Percentiles rank a stretch among this genome's conserved stretches.
Evolutionary conservation across 2,888 invertebrate species (phyloP).

Genomic region (Cryptops parisi): DNA sequence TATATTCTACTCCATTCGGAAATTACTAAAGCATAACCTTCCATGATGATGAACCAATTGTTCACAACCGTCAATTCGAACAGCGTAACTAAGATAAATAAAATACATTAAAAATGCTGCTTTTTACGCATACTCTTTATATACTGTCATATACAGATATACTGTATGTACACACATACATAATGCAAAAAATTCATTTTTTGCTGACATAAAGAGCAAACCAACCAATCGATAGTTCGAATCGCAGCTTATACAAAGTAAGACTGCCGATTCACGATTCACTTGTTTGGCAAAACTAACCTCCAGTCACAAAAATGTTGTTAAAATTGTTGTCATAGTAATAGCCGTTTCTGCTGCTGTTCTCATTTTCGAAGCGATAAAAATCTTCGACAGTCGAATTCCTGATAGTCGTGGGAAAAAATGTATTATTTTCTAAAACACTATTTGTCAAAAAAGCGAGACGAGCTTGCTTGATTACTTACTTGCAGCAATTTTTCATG

Average conservation of each 20-base stretch:
- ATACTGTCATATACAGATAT: no score
- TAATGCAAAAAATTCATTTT: no score
- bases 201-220: no score
- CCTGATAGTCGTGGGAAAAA: slow-evolving; percentile 34
- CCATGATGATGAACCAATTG: slow-evolving; percentile 81
- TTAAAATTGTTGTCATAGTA: slow-evolving; percentile 77
- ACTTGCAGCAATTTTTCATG: slow-evolving; percentile 69
- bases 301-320: slow-evolving; percentile 55
- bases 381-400: slow-evolving; percentile 73
- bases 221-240: no score
- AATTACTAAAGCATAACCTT: slow-evolving; percentile 39
- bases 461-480: slow-evolving; percentile 33
- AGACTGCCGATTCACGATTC: no score
- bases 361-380: slow-evolving; percentile 53
- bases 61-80: slow-evolving; percentile 83
- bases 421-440: no score
- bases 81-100: slow-evolving; percentile 46
- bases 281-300: no score
- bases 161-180: no score
- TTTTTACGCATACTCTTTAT: no score
- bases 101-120: no score
- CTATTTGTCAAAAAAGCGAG: slow-evolving; percentile 11
- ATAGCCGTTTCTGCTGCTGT: slow-evolving; percentile 46
- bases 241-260: no score
- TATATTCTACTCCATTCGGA: slow-evolving; percentile 59